phyloP scores from a whole-genome alignment of 2,113 vertebrate genomes.

The Syngnathus floridae region DNA sequence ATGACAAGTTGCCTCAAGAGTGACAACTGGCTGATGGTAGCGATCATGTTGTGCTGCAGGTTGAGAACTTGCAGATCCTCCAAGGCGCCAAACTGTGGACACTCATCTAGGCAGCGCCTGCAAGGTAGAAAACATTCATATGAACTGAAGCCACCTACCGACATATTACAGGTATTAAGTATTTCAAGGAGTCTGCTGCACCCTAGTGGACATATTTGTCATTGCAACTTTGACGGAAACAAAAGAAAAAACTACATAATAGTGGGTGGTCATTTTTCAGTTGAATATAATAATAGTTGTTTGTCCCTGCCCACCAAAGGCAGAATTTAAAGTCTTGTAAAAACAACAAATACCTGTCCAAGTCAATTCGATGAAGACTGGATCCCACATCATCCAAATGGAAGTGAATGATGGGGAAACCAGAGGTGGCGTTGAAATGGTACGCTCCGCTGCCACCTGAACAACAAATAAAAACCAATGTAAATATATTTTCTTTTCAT shows the following conservation, averaged over 20 bases:
- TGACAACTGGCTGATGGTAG: constrained; percentile 81
- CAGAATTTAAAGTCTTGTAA: not conserved
- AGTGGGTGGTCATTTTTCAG: not conserved
- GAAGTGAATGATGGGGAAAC: constrained; percentile 68
- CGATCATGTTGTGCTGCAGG: constrained; percentile 90
- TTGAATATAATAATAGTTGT: not conserved
- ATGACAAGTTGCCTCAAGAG: constrained; percentile 83
- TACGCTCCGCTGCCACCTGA: constrained; percentile 31
- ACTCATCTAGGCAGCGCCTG: constrained; percentile 80
- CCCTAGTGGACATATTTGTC: constrained; percentile 49
- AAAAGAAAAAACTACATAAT: not conserved
- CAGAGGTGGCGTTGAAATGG: constrained; percentile 22
- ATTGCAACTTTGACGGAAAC: not conserved
- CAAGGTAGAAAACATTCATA: not conserved
- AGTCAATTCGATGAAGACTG: constrained; percentile 75
- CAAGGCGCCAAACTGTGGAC: constrained; percentile 78
- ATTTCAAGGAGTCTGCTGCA: constrained; percentile 54
- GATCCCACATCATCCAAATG: constrained; percentile 71
- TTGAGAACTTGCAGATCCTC: constrained; percentile 83
- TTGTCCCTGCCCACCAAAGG: not conserved
- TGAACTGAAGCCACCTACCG: not conserved
- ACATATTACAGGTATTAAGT: not conserved
- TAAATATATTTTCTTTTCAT: not conserved
- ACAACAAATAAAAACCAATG: not conserved
- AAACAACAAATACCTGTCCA: constrained; percentile 77